Percentiles rank a stretch among this genome's conserved stretches.
phyloP scores from a whole-genome alignment of 2,888 invertebrate species.

The Callinectes sapidus region DNA sequence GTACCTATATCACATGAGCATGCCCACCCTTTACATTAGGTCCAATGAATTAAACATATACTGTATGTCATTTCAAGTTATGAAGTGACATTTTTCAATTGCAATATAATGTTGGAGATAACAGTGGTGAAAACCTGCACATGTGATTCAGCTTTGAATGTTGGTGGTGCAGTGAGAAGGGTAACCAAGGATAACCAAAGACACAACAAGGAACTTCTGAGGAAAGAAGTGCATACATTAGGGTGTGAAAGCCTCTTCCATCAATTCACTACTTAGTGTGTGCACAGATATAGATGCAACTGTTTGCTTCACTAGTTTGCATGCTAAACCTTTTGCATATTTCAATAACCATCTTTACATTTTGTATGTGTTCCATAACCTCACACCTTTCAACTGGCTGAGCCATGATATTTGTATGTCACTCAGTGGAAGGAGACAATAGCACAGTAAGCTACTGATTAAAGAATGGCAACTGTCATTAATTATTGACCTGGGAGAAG shows the following conservation, averaged over 20 bases:
- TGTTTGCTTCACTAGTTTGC: background rate
- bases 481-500: background rate
- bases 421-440: background rate
- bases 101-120: background rate
- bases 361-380: background rate
- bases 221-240: background rate
- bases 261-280: background rate
- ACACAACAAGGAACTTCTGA: background rate
- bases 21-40: background rate
- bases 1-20: background rate
- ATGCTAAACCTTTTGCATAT: background rate
- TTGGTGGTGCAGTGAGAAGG: background rate
- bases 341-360: background rate
- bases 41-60: background rate
- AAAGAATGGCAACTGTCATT: background rate
- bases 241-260: background rate
- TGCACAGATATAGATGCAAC: background rate
- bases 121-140: background rate
- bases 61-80: background rate
- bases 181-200: background rate
- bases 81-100: background rate
- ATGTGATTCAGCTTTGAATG: constrained; percentile 9
- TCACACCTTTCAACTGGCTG: background rate
- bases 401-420: background rate
- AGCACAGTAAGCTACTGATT: background rate